Evolutionary conservation across 2,888 invertebrate genomes (phyloP).

Genomic region (Xylota sylvarum): DNA sequence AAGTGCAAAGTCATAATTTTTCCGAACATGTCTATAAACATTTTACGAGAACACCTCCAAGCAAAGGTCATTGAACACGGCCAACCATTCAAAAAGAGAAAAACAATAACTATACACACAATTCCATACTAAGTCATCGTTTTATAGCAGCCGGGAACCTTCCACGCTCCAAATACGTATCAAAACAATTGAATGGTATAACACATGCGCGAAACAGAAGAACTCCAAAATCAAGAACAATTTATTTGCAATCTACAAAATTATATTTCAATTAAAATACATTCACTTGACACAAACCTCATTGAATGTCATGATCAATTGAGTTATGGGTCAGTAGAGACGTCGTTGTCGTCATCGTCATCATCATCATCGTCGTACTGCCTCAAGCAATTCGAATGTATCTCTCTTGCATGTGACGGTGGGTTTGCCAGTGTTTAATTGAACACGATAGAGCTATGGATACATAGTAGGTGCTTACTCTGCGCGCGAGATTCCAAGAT

Average conservation of each 20-base stretch:
- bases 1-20: not conserved
- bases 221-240: slow-evolving; percentile 29
- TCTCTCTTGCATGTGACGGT: slow-evolving; percentile 5
- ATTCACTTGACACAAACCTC: slow-evolving; percentile 61
- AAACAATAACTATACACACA: not conserved
- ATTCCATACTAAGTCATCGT: not conserved
- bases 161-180: slow-evolving; percentile 4
- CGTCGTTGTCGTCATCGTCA: slow-evolving; percentile 41
- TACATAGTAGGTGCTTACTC: slow-evolving; percentile 32
- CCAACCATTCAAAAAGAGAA: not conserved
- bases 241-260: slow-evolving; percentile 56
- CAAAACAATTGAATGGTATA: slow-evolving; percentile 24
- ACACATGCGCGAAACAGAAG: not conserved
- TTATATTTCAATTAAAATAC: slow-evolving; percentile 53
- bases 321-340: slow-evolving; percentile 67
- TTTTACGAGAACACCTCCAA: not conserved
- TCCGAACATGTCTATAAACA: not conserved
- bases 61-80: slow-evolving; percentile 4
- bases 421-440: slow-evolving; percentile 32
- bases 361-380: not conserved
- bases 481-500: slow-evolving; percentile 45
- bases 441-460: slow-evolving; percentile 3
- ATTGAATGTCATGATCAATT: slow-evolving; percentile 75
- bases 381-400: not conserved
- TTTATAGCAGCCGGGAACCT: not conserved